Percentiles rank a stretch among this genome's conserved stretches.
These are phyloP conservation scores for Sapayoa aenigma DNA, from an alignment of 2,113 vertebrate species.

Conservation along the genomic window DNA sequence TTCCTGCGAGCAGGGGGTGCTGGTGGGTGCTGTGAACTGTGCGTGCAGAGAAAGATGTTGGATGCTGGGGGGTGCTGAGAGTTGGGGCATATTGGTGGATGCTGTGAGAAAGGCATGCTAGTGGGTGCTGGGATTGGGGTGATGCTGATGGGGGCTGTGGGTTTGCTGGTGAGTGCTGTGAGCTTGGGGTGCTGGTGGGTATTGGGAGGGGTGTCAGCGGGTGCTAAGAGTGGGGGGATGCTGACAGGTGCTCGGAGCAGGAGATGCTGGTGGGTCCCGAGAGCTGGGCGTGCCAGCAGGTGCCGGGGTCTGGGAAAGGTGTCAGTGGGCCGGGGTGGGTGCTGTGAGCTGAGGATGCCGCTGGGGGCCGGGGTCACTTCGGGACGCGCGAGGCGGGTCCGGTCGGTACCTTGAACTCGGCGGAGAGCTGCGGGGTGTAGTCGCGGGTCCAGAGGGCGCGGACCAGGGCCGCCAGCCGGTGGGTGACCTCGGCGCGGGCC, in stretches of 20 bases:
- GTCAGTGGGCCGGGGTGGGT: background rate
- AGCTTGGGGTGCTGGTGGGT: background rate
- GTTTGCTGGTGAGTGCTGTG: background rate
- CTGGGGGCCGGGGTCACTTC: background rate
- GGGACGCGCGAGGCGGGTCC: background rate
- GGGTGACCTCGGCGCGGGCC: constrained; percentile 81
- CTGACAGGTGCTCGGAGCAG: background rate
- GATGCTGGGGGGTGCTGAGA: background rate
- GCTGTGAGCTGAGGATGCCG: background rate
- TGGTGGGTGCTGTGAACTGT: background rate
- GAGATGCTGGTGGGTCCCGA: background rate
- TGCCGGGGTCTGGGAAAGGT: background rate
- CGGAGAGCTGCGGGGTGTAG: constrained; percentile 91
- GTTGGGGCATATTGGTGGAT: background rate
- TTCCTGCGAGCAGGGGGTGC: background rate
- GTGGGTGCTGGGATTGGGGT: background rate
- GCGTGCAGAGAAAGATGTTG: too few species aligned
- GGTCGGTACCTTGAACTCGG: constrained; percentile 87
- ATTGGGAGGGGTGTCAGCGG: background rate
- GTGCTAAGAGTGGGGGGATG: background rate
- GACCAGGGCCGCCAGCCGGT: constrained; percentile 86
- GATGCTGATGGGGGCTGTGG: too few species aligned
- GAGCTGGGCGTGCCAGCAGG: background rate
- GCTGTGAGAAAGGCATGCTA: too few species aligned
- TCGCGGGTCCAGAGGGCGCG: constrained; percentile 90